phyloP scores from a whole-genome alignment of 2,113 vertebrate species.

The Spermophilus dauricus region DNA sequence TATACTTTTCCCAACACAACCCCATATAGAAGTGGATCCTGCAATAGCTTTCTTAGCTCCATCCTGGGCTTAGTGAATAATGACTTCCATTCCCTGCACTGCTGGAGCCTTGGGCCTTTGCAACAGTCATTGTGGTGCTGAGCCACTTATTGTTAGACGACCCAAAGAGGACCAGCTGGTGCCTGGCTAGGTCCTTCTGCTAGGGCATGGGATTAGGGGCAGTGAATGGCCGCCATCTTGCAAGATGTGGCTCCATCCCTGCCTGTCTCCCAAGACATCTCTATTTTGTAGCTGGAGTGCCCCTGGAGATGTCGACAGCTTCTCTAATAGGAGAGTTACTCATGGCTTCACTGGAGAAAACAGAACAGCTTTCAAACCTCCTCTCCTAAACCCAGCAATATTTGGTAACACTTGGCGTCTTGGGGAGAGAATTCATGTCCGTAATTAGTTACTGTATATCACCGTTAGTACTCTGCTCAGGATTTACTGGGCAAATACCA shows the following conservation, averaged over 20 bases:
- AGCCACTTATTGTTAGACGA: neutral
- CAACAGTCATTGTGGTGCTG: neutral
- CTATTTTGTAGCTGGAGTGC: neutral
- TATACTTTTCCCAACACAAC: too few species aligned
- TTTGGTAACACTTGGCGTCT: constrained; percentile 78
- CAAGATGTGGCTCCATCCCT: neutral
- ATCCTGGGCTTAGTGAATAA: neutral
- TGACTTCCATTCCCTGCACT: neutral
- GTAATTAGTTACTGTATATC: constrained; percentile 86
- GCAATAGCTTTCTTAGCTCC: neutral
- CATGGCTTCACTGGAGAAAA: constrained; percentile 51
- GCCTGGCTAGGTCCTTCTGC: neutral
- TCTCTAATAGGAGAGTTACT: constrained; percentile 58
- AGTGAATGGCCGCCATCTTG: neutral
- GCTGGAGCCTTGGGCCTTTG: constrained; percentile 7
- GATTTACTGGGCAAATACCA: constrained; percentile 85
- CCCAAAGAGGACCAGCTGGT: neutral
- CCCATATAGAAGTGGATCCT: neutral
- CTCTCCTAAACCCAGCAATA: constrained; percentile 65
- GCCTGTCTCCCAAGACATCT: neutral
- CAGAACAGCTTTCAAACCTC: constrained; percentile 33
- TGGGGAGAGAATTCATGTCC: constrained; percentile 82
- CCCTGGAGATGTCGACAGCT: neutral
- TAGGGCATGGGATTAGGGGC: neutral
- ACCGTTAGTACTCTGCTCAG: constrained; percentile 79